Evolutionary conservation across 2,113 vertebrate genomes (phyloP).

Genomic region (Plotosus lineatus): DNA sequence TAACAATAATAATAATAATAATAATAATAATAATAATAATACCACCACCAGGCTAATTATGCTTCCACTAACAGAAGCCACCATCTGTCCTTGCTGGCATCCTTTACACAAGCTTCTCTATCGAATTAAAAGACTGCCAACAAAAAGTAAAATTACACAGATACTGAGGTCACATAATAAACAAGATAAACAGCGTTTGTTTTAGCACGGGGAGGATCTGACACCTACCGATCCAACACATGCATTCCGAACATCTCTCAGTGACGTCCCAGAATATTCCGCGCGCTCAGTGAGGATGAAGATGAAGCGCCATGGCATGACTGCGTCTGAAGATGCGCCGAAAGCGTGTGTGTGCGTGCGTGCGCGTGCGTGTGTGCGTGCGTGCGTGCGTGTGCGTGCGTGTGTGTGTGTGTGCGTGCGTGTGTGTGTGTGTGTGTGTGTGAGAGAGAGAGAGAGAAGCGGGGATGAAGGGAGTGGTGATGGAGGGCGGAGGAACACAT

Average conservation of each 20-base stretch:
- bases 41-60: neutral
- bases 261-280: constrained; percentile 2
- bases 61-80: neutral
- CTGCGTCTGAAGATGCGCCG: constrained; percentile 5
- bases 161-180: neutral
- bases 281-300: neutral
- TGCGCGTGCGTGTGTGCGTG: neutral
- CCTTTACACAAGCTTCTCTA: neutral
- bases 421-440: neutral
- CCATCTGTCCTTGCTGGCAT: constrained; percentile 9
- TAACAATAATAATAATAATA: neutral
- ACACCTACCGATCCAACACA: neutral
- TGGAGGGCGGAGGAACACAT: constrained; percentile 15
- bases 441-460: neutral
- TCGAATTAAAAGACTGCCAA: neutral
- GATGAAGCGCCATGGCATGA: neutral
- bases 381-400: too few relatives aligned
- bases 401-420: neutral
- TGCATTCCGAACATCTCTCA: neutral
- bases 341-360: neutral
- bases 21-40: too few relatives aligned
- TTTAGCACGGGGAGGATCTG: neutral
- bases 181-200: neutral
- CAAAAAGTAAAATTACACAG: neutral
- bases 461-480: constrained; percentile 7